Evolutionary conservation across 2,888 invertebrate species (phyloP).

Genomic region (Andrena marginata): DNA sequence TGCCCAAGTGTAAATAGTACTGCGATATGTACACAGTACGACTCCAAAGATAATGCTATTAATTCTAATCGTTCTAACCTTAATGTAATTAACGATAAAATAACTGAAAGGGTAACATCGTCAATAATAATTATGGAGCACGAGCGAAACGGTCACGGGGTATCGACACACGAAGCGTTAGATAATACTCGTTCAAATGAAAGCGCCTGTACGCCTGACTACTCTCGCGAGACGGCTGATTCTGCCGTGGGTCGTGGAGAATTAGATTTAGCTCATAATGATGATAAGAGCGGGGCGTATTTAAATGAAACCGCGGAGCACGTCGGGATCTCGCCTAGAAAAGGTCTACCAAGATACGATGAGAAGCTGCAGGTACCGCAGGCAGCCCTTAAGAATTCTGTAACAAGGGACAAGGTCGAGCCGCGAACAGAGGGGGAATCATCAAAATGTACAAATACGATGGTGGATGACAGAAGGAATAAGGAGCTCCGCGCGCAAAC

Average conservation of each 20-base stretch:
- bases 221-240: conserved; percentile 9
- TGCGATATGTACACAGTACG: conserved; percentile 37
- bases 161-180: conserved; percentile 12
- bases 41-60: conserved; percentile 60
- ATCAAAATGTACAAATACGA: conserved; percentile 35
- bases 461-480: conserved; percentile 33
- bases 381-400: conserved; percentile 28
- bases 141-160: conserved; percentile 15
- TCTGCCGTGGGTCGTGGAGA: conserved; percentile 12
- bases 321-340: conserved; percentile 3
- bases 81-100: conserved; percentile 53
- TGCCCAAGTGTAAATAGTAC: conserved; percentile 60
- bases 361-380: conserved; percentile 7
- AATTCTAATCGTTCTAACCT: conserved; percentile 52
- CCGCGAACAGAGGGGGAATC: conserved; percentile 45
- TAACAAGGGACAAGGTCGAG: conserved; percentile 24
- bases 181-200: conserved; percentile 26
- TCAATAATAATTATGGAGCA: conserved; percentile 29
- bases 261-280: conserved; percentile 8
- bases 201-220: conserved; percentile 8
- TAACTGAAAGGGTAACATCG: conserved; percentile 30
- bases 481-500: conserved; percentile 47
- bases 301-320: conserved; percentile 1
- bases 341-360: conserved; percentile 7
- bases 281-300: conserved; percentile 23